These are phyloP conservation scores for Drosophila demipolita DNA, from an alignment of 2,888 invertebrate species.

Conservation along the genomic window DNA sequence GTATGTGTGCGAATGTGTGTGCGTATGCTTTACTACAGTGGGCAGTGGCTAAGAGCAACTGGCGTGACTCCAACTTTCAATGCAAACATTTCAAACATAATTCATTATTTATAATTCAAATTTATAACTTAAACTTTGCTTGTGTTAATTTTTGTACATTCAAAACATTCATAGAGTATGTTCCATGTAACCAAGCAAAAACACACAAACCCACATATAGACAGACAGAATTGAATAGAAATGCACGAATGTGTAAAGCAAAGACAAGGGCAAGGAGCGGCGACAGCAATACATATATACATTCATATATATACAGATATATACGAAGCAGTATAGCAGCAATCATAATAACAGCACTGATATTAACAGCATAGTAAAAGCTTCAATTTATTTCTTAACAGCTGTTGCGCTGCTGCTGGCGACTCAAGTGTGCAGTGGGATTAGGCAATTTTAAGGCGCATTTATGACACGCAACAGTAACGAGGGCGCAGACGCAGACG, in stretches of 20 bases:
- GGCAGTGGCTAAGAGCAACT: constrained; percentile 11
- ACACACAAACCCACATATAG: not conserved
- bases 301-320: not conserved
- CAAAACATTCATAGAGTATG: not conserved
- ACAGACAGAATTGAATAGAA: constrained; percentile 6
- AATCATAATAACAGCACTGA: constrained; percentile 14
- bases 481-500: constrained; percentile 25
- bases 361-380: constrained; percentile 18
- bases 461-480: constrained; percentile 75
- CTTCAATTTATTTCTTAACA: constrained; percentile 31
- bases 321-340: constrained; percentile 19
- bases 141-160: not conserved
- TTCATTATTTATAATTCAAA: not conserved
- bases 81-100: not conserved
- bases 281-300: not conserved
- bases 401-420: constrained; percentile 53
- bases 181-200: constrained; percentile 23
- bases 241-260: constrained; percentile 22
- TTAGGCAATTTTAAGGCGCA: constrained; percentile 68
- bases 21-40: constrained; percentile 36
- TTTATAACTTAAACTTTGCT: not conserved
- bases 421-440: constrained; percentile 54
- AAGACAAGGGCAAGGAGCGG: constrained; percentile 42
- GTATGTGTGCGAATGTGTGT: constrained; percentile 8
- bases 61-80: not conserved